Percentiles rank a stretch among this genome's conserved stretches.
Conservation (phyloP, 2,888 invertebrate genomes). For the Platypus cylindrus region DNA sequence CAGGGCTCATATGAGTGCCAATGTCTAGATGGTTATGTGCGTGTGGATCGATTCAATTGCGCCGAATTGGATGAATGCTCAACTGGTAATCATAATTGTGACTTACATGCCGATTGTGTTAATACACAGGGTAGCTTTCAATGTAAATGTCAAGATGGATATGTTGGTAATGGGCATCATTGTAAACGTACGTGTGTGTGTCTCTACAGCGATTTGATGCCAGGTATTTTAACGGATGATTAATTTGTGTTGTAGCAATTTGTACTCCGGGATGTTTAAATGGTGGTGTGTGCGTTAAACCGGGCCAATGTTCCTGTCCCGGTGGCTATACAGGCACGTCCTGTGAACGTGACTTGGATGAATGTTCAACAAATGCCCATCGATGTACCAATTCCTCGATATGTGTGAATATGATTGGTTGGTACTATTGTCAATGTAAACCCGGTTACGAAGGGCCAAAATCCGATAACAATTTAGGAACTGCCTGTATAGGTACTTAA, state of each 20-base stretch:
- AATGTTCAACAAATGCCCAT: slow-evolving; percentile 59
- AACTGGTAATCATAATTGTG: slow-evolving; percentile 58
- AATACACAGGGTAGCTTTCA: slow-evolving; percentile 74
- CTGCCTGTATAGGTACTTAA: slow-evolving; percentile 50
- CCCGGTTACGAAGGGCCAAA: slow-evolving; percentile 57
- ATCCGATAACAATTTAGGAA: slow-evolving; percentile 43
- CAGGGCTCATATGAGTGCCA: slow-evolving; percentile 73
- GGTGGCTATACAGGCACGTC: slow-evolving; percentile 69
- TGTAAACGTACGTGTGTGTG: slow-evolving; percentile 58
- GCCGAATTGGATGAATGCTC: slow-evolving; percentile 71
- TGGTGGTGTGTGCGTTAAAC: slow-evolving; percentile 67
- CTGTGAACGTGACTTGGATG: slow-evolving; percentile 80
- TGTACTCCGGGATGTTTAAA: slow-evolving; percentile 72
- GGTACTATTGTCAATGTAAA: slow-evolving; percentile 79
- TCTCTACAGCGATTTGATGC: neutral
- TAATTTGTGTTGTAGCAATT: slow-evolving; percentile 46
- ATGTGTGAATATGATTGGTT: slow-evolving; percentile 81
- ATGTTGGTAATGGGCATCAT: slow-evolving; percentile 61
- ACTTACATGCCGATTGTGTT: slow-evolving; percentile 61
- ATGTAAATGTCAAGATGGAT: slow-evolving; percentile 61
- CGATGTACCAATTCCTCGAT: slow-evolving; percentile 63
- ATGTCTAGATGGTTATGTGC: slow-evolving; percentile 66
- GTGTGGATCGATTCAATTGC: slow-evolving; percentile 67
- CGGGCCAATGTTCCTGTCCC: slow-evolving; percentile 66
- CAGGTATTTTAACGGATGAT: neutral